Percentiles rank a stretch among this genome's conserved stretches.
Evolutionary conservation across 2,113 vertebrate genomes (phyloP).

Genomic region (Prunella fulvescens): DNA sequence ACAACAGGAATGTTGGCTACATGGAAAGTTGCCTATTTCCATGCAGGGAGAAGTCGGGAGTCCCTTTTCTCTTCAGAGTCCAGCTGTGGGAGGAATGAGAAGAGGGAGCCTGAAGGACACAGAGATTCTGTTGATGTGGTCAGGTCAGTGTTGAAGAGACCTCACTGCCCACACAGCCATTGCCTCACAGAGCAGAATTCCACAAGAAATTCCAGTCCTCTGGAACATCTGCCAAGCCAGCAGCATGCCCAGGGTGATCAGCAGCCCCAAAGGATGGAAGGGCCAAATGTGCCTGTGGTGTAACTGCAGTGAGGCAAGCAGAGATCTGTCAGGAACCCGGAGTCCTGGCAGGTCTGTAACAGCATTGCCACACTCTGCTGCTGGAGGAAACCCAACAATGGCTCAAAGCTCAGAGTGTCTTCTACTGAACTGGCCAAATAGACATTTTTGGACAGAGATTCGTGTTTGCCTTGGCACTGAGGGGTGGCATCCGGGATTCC

Average conservation of each 20-base stretch:
- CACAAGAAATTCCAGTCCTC: conserved; percentile 15
- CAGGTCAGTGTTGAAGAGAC: neutral
- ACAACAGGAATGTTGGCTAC: neutral
- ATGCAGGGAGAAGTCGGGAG: neutral
- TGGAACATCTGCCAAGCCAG: neutral
- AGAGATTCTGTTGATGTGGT: neutral
- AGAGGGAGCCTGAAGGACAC: neutral
- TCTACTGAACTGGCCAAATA: neutral
- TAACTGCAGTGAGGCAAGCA: neutral
- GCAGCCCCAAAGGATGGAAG: neutral
- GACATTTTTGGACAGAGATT: neutral
- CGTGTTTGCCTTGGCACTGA: neutral
- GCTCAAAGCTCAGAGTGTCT: neutral
- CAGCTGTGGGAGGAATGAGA: neutral
- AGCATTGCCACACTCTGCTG: neutral
- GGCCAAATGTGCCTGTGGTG: neutral
- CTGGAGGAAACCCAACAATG: neutral
- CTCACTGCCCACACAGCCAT: neutral
- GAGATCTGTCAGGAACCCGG: neutral
- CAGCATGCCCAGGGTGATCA: neutral
- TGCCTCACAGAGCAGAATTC: conserved; percentile 7
- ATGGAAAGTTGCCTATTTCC: neutral
- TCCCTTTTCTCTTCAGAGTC: neutral
- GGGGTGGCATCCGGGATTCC: neutral
- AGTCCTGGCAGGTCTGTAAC: neutral